phyloP scores from a whole-genome alignment of 2,888 invertebrate species.

The Stenichneumon culpator region DNA sequence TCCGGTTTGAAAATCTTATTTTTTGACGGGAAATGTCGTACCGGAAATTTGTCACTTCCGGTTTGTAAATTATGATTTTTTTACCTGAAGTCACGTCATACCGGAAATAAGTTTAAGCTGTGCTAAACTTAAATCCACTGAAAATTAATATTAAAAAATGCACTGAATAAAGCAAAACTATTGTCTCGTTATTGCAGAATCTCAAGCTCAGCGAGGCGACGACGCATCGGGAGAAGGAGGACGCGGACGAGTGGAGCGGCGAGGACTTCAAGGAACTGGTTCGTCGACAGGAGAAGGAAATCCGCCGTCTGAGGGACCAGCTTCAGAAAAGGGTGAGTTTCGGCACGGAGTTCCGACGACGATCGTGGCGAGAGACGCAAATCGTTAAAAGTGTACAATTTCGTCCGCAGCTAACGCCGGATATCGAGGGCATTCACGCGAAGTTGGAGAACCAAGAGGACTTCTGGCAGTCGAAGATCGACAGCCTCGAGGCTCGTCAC shows the following conservation, averaged over 20 bases:
- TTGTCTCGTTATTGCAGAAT: conserved; percentile 71
- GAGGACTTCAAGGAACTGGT: conserved; percentile 85
- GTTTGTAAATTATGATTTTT: too few species aligned
- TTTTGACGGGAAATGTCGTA: too few species aligned
- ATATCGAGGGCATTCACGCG: conserved; percentile 77
- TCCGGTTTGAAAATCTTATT: too few species aligned
- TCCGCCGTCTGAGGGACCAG: conserved; percentile 85
- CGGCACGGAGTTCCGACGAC: neutral
- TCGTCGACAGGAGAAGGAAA: conserved; percentile 86
- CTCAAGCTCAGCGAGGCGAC: conserved; percentile 72
- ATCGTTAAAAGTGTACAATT: neutral
- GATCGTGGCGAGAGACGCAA: neutral
- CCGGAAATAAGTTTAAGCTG: too few species aligned
- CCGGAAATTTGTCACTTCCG: too few species aligned
- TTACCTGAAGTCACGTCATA: too few species aligned
- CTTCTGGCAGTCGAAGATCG: conserved; percentile 82
- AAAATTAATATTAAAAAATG: conserved; percentile 25
- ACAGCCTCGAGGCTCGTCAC: conserved; percentile 80
- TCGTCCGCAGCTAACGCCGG: conserved; percentile 75
- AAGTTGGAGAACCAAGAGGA: conserved; percentile 80
- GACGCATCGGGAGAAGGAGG: conserved; percentile 50
- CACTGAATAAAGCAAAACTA: neutral
- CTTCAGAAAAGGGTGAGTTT: conserved; percentile 80
- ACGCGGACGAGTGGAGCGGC: conserved; percentile 83
- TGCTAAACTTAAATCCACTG: too few species aligned